Evolutionary conservation across 1,140 invertebrate genomes (phyloP).

Genomic region (Aphis gossypii): DNA sequence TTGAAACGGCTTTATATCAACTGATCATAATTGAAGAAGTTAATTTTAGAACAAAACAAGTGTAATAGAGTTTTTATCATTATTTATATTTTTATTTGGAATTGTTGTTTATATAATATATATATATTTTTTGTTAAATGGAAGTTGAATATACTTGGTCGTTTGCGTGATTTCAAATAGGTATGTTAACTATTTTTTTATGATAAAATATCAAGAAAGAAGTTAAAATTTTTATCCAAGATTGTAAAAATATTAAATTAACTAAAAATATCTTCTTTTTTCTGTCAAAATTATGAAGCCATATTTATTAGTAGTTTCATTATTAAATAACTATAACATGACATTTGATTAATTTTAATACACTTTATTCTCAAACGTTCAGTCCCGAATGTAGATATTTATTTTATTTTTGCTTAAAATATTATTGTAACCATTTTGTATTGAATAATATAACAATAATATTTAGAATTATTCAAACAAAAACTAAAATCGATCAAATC

Average conservation of each 20-base stretch:
- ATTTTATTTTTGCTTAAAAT: neutral
- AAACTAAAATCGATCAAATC: neutral
- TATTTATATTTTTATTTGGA: neutral
- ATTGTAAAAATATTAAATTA: too few species aligned
- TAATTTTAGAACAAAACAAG: neutral
- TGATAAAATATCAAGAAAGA: neutral
- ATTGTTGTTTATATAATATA: neutral
- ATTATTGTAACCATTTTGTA: constrained; percentile 25
- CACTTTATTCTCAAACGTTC: neutral
- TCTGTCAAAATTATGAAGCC: neutral
- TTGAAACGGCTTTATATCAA: neutral
- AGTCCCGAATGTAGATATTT: neutral
- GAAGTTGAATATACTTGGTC: neutral
- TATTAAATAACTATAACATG: neutral
- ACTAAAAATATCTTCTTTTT: neutral
- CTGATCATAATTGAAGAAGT: neutral
- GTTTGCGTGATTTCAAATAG: neutral
- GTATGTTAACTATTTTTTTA: neutral
- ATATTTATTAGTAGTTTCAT: neutral
- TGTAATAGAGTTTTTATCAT: neutral
- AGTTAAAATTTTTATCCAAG: neutral
- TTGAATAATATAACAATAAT: constrained; percentile 37
- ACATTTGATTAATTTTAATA: neutral
- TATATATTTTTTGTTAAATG: neutral
- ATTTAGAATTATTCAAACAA: constrained; percentile 47